Percentiles rank a stretch among this genome's conserved stretches.
Conservation (phyloP, 1,140 invertebrate species). For the Lineus longissimus region DNA sequence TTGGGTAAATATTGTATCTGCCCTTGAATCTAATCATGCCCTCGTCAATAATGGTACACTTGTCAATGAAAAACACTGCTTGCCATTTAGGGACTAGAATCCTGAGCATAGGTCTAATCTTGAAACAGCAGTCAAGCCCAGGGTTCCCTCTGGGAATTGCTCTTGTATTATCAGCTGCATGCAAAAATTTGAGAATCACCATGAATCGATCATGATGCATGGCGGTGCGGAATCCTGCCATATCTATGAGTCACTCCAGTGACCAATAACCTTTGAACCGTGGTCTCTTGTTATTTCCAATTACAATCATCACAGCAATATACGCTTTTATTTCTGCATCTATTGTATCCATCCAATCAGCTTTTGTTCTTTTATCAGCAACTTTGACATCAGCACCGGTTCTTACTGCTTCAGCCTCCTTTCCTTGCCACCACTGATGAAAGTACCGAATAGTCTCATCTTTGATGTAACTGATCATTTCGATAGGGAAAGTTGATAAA, state of each 20-base stretch:
- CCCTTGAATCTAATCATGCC: neutral
- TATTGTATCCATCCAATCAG: neutral
- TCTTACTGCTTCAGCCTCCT: neutral
- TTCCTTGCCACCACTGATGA: neutral
- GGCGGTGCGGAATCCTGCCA: neutral
- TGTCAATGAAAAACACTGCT: neutral
- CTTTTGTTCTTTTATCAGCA: neutral
- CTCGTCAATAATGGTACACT: neutral
- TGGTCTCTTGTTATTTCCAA: neutral
- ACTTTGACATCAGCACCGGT: neutral
- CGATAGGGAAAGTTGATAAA: neutral
- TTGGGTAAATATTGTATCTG: neutral
- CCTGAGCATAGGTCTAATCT: neutral
- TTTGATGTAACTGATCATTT: neutral
- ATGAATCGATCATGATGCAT: neutral
- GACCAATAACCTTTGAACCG: neutral
- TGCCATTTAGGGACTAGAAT: neutral
- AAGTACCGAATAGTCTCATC: neutral
- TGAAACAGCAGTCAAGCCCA: neutral
- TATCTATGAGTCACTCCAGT: neutral
- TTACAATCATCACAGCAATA: neutral
- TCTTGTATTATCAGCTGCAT: neutral
- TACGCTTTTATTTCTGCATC: neutral
- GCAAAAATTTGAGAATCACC: neutral
- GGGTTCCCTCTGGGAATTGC: neutral